These are phyloP conservation scores for Cottoperca gobio DNA, from an alignment of 2,797 vertebrate species.

Conservation along the genomic window DNA sequence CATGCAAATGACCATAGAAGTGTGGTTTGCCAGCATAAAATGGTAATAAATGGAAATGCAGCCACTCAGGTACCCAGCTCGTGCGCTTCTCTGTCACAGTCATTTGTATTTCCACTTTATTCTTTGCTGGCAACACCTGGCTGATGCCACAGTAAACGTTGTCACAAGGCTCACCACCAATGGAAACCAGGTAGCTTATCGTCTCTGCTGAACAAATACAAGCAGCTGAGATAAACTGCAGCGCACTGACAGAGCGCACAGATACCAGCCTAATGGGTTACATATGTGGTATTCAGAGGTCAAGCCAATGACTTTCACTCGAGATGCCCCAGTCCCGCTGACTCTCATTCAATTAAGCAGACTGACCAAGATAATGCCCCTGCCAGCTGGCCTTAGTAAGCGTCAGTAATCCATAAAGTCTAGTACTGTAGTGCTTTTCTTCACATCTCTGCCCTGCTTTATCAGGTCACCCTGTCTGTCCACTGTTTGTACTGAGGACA, in stretches of 20 bases:
- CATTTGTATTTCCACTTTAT: slow-evolving; percentile 42
- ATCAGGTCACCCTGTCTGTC: slow-evolving; percentile 59
- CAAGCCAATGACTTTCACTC: slow-evolving; percentile 81
- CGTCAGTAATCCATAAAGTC: slow-evolving; percentile 79
- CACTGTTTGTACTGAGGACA: slow-evolving; percentile 47
- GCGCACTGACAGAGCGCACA: slow-evolving; percentile 28
- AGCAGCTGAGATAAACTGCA: slow-evolving; percentile 63
- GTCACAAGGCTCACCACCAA: slow-evolving; percentile 40
- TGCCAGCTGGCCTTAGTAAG: slow-evolving; percentile 79
- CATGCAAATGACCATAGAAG: slow-evolving; percentile 70
- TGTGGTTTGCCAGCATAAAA: slow-evolving; percentile 50
- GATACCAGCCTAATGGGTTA: slow-evolving; percentile 77
- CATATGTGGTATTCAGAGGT: slow-evolving; percentile 76
- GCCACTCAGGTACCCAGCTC: slow-evolving; percentile 45
- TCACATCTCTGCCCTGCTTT: slow-evolving; percentile 58
- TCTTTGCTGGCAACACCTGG: slow-evolving; percentile 45
- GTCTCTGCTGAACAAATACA: slow-evolving; percentile 59
- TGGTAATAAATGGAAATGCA: slow-evolving; percentile 75
- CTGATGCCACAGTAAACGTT: slow-evolving; percentile 34
- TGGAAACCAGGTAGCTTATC: slow-evolving; percentile 66
- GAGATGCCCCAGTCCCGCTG: slow-evolving; percentile 69
- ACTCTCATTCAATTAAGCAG: slow-evolving; percentile 80
- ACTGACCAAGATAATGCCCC: slow-evolving; percentile 77
- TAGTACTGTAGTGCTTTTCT: slow-evolving; percentile 62
- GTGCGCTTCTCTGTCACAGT: slow-evolving; percentile 15